These are phyloP conservation scores for Phyllostomus hastatus DNA, from an alignment of 2,113 vertebrate genomes.

Conservation along the genomic window DNA sequence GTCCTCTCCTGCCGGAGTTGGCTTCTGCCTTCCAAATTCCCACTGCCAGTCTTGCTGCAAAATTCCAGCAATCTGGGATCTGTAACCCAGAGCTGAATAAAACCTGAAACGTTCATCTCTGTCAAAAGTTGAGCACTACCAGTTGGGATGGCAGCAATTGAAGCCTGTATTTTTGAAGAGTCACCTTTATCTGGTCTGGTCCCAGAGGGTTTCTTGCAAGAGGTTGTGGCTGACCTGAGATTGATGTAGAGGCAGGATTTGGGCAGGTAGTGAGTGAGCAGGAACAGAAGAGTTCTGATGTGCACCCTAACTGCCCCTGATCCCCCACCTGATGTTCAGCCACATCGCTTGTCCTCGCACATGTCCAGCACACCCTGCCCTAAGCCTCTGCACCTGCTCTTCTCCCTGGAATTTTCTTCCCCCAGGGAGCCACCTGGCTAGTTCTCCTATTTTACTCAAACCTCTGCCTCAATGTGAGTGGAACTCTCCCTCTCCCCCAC, in stretches of 20 bases:
- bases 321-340: rapidly evolving
- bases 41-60: background rate
- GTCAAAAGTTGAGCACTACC: background rate
- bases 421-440: rapidly evolving
- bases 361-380: background rate
- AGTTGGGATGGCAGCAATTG: background rate
- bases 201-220: background rate
- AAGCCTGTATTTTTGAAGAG: background rate
- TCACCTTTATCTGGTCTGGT: background rate
- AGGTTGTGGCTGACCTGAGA: background rate
- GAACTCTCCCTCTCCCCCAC: too few species aligned
- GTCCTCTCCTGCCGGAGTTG: background rate
- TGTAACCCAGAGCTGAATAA: background rate
- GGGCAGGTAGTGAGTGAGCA: background rate
- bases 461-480: background rate
- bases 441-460: background rate
- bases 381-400: background rate
- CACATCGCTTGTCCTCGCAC: background rate
- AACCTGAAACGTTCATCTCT: background rate
- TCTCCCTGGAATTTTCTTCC: background rate
- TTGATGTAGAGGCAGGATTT: background rate
- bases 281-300: background rate
- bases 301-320: rapidly evolving
- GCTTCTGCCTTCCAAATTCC: background rate
- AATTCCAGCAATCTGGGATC: background rate